Conservation (phyloP, 2,888 invertebrate species). For the Acleris cristana region DNA sequence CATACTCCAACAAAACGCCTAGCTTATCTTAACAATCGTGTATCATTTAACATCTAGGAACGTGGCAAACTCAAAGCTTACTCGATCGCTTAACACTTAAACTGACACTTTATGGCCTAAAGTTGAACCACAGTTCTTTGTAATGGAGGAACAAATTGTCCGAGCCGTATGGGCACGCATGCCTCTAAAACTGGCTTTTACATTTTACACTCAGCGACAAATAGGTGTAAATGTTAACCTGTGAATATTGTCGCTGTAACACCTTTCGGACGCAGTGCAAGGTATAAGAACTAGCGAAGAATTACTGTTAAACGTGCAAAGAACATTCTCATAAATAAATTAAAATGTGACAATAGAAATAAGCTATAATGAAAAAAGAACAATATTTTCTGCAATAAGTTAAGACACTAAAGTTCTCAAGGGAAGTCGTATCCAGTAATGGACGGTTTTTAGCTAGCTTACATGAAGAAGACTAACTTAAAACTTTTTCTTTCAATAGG, state of each 20-base stretch:
- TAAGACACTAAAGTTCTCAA: no score
- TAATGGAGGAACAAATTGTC: constrained; percentile 31
- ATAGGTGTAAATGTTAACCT: constrained; percentile 59
- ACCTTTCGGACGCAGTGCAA: constrained; percentile 41
- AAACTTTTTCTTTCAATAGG: no score
- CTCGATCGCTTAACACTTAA: constrained; percentile 31
- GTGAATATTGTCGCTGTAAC: constrained; percentile 53
- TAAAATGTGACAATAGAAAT: no score
- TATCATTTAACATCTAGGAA: constrained; percentile 24
- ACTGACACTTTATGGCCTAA: constrained; percentile 34
- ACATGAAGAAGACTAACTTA: no score
- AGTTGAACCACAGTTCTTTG: constrained; percentile 24
- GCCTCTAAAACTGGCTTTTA: constrained; percentile 48
- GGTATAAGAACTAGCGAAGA: constrained; percentile 39
- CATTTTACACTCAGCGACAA: constrained; percentile 57
- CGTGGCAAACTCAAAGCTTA: constrained; percentile 12
- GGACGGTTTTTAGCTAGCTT: no score
- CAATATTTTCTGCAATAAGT: no score
- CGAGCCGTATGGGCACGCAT: constrained; percentile 37
- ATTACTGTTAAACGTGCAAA: neutral
- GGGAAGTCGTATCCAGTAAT: no score
- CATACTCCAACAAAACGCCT: no score
- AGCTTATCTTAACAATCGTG: constrained; percentile 16
- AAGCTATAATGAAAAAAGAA: no score
- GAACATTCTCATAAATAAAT: no score